Evolutionary conservation across 1,140 invertebrate species (phyloP), one percentile per base, ranked within the genome.

Genomic region (Phymorhynchus buccinoides): DNA sequence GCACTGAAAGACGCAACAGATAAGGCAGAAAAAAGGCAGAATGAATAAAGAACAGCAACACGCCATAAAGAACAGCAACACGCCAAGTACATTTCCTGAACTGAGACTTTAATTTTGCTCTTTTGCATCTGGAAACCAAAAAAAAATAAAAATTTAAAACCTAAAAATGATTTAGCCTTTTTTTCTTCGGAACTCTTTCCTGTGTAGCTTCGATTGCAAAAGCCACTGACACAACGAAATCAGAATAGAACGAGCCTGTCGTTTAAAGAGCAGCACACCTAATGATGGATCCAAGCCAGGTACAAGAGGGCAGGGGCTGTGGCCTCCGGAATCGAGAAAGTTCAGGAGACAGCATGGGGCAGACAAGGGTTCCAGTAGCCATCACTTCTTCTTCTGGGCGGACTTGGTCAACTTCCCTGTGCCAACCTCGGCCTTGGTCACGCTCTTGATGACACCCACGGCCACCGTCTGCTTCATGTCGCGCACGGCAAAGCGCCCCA

Each of bases 391-490:
- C 87, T 90, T 90, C 95, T 99, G 99, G 95, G 98, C 97, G 92
- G 97, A 98, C 92, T 98, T 97, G 95, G 99, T 99, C 95, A 98
- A 99, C 93, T 98, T 96, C 95, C 99, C 99, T 91, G 97, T 98
- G 84, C 95, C 94, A 4, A 95, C 94, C 88, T 98, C 98, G 22
- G 86, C 86, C 89, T 94, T 94, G 66, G 88, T 86, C 0, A 94
- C 93, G 30, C 86, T 84, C 90, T 98, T 99, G 93, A 99, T 98
- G 91, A 99, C 98, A 92, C 99, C 99, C 84, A 99, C 98, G 89
- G 98, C 99, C 39, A 99, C 98, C 4, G 98, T 99, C 94, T 99
- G 98, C 94, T 98, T 96, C 98, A 99, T 99, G 95, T 99, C 99
- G 94, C 98, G 97, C 32, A 99, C 98, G 87, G 99, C 98, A 93